phyloP scores from a whole-genome alignment of 2,797 vertebrate genomes.

The Muscicapa striata region DNA sequence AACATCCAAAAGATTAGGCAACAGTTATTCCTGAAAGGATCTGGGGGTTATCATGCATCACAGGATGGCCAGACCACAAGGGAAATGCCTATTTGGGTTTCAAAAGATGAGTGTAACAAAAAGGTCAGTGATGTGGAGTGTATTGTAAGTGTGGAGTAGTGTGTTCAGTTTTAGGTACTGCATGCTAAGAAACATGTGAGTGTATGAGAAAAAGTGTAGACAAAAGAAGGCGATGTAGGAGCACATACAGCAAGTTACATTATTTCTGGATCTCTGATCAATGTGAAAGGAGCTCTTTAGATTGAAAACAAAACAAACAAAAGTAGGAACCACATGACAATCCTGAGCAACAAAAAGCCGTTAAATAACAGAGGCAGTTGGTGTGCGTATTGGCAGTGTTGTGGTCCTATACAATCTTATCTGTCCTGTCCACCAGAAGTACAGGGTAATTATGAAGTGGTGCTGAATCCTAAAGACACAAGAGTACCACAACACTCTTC shows the following conservation, averaged over 20 bases:
- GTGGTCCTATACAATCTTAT: not conserved
- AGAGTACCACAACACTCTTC: not conserved
- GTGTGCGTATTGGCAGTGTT: not conserved
- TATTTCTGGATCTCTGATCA: not conserved
- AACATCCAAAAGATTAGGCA: not conserved
- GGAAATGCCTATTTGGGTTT: not conserved
- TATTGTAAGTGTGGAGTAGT: not conserved
- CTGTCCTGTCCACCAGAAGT: not conserved
- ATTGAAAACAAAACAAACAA: not conserved
- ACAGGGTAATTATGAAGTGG: not conserved
- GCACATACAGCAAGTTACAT: not conserved
- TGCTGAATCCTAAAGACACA: not conserved
- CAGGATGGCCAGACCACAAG: not conserved
- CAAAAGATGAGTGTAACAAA: not conserved
- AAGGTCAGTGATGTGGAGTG: not conserved
- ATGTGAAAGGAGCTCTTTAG: not conserved
- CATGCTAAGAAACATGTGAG: not conserved
- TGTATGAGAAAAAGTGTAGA: not conserved
- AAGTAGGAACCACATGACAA: not conserved
- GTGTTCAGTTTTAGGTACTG: not conserved
- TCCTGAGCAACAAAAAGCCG: not conserved
- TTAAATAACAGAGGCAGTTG: not conserved
- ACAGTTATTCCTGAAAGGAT: not conserved
- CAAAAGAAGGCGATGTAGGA: not conserved
- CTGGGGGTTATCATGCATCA: rapidly evolving